Evolutionary conservation across 2,888 invertebrate genomes (phyloP).

Genomic region (Ophraella communa): DNA sequence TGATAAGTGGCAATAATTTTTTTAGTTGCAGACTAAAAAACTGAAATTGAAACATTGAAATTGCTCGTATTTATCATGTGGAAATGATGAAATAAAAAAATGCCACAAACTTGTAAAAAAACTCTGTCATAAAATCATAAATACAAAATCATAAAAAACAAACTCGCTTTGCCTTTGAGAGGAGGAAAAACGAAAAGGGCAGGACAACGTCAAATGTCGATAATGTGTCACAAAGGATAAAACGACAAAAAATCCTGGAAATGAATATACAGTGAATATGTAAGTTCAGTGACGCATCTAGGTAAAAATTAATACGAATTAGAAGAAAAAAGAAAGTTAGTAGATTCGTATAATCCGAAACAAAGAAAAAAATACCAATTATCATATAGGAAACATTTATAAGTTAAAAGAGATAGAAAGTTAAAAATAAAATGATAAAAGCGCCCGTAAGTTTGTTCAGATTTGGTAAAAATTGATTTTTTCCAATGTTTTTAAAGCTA

Average conservation of each 20-base stretch:
- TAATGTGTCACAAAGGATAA: conserved; percentile 25
- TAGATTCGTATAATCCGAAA: no score
- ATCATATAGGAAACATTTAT: no score
- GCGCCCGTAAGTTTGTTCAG: no score
- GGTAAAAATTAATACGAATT: not conserved
- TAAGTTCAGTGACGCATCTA: not conserved
- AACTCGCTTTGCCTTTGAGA: conserved; percentile 8
- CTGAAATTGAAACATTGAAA: conserved; percentile 9
- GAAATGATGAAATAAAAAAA: conserved; percentile 11
- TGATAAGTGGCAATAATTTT: not conserved
- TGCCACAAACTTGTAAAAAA: conserved; percentile 20
- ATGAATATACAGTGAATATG: conserved; percentile 2
- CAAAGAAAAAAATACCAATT: no score
- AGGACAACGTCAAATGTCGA: conserved; percentile 13
- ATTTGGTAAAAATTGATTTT: no score
- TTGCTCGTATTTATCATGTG: conserved; percentile 1
- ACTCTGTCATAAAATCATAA: conserved; percentile 24
- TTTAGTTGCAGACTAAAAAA: not conserved
- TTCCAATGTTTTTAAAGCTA: no score
- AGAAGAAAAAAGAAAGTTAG: not conserved
- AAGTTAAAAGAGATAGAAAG: no score
- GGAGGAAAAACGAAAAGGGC: conserved; percentile 6
- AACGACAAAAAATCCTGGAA: conserved; percentile 10
- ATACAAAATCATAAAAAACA: conserved; percentile 25
- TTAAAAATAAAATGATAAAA: no score